Evolutionary conservation across 1,140 invertebrate genomes (phyloP).

Genomic region (Parasteatoda tepidariorum): DNA sequence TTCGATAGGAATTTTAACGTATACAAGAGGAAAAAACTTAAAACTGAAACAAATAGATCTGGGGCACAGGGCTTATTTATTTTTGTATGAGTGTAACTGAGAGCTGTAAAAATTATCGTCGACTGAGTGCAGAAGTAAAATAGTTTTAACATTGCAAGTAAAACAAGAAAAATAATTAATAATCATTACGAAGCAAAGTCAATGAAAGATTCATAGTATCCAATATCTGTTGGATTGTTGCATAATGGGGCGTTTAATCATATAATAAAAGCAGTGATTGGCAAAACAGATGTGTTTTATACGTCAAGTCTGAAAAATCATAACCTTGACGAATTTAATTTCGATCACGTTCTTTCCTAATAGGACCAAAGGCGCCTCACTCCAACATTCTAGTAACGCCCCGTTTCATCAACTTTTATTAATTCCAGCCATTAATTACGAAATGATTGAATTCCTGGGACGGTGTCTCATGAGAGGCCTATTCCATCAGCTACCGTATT

Average conservation of each 20-base stretch:
- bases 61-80: too few species aligned
- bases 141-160: too few species aligned
- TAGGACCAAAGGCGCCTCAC: constrained; percentile 54
- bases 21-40: too few species aligned
- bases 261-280: background rate
- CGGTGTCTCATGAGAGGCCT: background rate
- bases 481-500: background rate
- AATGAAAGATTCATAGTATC: constrained; percentile 15
- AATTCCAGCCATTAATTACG: constrained; percentile 37
- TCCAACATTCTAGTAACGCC: constrained; percentile 39
- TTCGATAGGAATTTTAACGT: too few species aligned
- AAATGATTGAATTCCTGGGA: constrained; percentile 48
- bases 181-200: background rate
- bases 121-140: too few species aligned
- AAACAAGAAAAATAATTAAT: too few species aligned
- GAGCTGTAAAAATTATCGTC: too few species aligned
- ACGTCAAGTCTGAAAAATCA: background rate
- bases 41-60: too few species aligned
- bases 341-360: constrained; percentile 58
- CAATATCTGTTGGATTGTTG: constrained; percentile 13
- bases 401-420: constrained; percentile 55
- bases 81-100: too few species aligned
- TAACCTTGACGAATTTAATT: constrained; percentile 54
- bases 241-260: constrained; percentile 29
- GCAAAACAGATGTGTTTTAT: background rate